Evolutionary conservation across 1,140 invertebrate genomes (phyloP).

Genomic region (Drosophila serrata): DNA sequence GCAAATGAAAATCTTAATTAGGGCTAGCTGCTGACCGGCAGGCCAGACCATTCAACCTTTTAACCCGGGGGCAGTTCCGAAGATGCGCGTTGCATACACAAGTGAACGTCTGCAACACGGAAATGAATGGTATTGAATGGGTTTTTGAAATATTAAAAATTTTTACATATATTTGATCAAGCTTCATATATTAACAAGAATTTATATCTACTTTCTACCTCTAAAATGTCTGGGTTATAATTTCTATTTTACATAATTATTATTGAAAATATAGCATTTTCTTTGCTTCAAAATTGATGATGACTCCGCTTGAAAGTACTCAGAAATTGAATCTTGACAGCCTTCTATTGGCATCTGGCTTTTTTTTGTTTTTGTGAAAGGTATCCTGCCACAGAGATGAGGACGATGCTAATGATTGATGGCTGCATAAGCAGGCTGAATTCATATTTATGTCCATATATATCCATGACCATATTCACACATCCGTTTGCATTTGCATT

Average conservation of each 20-base stretch:
- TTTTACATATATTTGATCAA: not conserved
- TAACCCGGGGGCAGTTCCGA: slow-evolving; percentile 25
- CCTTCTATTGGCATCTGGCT: not conserved
- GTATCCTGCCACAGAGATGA: slow-evolving; percentile 19
- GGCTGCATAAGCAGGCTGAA: slow-evolving; percentile 61
- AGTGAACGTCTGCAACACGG: slow-evolving; percentile 3
- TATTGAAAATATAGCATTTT: too few relatives aligned
- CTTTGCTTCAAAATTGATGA: too few relatives aligned
- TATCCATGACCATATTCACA: slow-evolving; percentile 12
- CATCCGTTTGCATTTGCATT: slow-evolving; percentile 25
- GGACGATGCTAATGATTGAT: slow-evolving; percentile 63
- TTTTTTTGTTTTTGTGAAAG: slow-evolving; percentile 35
- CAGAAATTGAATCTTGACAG: slow-evolving; percentile 14
- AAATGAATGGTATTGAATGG: slow-evolving; percentile 22
- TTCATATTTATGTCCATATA: slow-evolving; percentile 51
- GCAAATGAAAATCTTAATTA: slow-evolving; percentile 55
- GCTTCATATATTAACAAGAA: not conserved
- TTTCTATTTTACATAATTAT: too few relatives aligned
- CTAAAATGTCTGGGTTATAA: not conserved
- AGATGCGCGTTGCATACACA: slow-evolving; percentile 35
- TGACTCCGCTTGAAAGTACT: not conserved
- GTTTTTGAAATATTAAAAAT: not conserved
- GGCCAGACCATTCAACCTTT: slow-evolving; percentile 37
- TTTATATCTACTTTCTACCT: too few relatives aligned
- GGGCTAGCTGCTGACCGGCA: slow-evolving; percentile 50